These are phyloP conservation scores for Onthophagus sagittarius DNA, from an alignment of 2,888 invertebrate genomes.

Conservation along the genomic window DNA sequence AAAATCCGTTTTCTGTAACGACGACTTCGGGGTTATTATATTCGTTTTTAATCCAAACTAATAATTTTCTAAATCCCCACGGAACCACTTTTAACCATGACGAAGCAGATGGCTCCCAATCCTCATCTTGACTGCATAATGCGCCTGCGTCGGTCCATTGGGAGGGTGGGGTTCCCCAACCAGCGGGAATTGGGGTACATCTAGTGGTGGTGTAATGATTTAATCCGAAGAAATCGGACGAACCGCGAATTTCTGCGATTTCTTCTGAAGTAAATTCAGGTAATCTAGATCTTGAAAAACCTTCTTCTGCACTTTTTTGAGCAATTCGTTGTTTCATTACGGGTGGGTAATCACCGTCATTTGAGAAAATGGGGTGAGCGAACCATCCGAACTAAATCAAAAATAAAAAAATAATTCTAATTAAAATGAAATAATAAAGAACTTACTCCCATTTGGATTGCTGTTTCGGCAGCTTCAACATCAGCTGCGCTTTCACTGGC, in stretches of 20 bases:
- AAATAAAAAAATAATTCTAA: background rate
- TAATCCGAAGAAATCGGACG: conserved; percentile 62
- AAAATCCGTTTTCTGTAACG: conserved; percentile 56
- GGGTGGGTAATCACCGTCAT: conserved; percentile 52
- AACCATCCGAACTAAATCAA: conserved; percentile 48
- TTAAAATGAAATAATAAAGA: conserved; percentile 19
- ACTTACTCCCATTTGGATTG: conserved; percentile 56
- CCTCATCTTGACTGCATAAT: conserved; percentile 42
- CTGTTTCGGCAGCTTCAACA: conserved; percentile 53
- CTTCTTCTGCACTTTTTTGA: conserved; percentile 46
- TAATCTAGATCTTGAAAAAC: conserved; percentile 47
- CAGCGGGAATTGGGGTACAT: conserved; percentile 2
- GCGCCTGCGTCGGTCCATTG: conserved; percentile 13
- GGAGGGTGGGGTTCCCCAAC: conserved; percentile 7
- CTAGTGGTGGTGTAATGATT: conserved; percentile 57
- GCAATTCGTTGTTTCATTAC: conserved; percentile 49
- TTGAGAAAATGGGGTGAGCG: conserved; percentile 50
- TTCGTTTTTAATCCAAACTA: conserved; percentile 47
- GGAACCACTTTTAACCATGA: conserved; percentile 50
- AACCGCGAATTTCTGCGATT: conserved; percentile 49
- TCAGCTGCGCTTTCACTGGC: conserved; percentile 50
- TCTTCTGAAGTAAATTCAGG: conserved; percentile 49
- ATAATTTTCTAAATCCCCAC: conserved; percentile 55
- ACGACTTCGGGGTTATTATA: conserved; percentile 57
- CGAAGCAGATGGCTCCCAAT: conserved; percentile 53